These are phyloP conservation scores for Pelosia muscerda DNA, from an alignment of 2,888 invertebrate genomes.

Conservation along the genomic window DNA sequence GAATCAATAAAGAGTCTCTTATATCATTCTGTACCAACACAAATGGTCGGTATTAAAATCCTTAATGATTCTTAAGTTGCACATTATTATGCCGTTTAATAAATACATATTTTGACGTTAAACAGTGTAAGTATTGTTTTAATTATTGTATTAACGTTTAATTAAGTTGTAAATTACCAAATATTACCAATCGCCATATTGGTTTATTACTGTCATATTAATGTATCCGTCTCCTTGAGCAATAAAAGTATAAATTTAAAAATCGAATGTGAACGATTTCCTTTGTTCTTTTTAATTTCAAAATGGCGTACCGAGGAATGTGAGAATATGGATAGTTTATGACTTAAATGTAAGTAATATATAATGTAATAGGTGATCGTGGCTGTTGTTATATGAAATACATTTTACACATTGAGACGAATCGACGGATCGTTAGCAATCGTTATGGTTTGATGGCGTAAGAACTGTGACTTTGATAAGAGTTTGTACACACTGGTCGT, in stretches of 20 bases:
- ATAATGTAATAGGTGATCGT: conserved; percentile 57
- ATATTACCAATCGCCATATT: conserved; percentile 2
- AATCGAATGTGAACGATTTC: conserved; percentile 29
- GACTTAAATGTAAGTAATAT: conserved; percentile 49
- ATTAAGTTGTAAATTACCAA: conserved; percentile 9
- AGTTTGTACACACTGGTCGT: conserved; percentile 51
- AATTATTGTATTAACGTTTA: neutral
- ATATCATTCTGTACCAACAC: neutral
- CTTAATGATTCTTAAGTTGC: neutral
- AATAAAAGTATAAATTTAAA: conserved; percentile 16
- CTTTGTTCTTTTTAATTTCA: conserved; percentile 25
- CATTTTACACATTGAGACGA: conserved; percentile 78
- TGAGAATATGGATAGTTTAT: conserved; percentile 36
- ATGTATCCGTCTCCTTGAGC: conserved; percentile 15
- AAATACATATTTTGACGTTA: neutral
- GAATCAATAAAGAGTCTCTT: neutral
- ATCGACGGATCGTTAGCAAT: conserved; percentile 74
- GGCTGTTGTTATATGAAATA: conserved; percentile 76
- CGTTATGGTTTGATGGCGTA: conserved; percentile 73
- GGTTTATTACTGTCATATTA: conserved; percentile 10
- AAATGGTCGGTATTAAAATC: neutral
- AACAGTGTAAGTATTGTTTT: neutral
- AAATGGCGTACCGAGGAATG: conserved; percentile 55
- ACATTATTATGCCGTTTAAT: neutral
- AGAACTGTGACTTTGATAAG: conserved; percentile 62